Base-by-base conservation (phyloP, 2,797 vertebrate species). In the Poeciliopsis paucimaculata region DNA sequence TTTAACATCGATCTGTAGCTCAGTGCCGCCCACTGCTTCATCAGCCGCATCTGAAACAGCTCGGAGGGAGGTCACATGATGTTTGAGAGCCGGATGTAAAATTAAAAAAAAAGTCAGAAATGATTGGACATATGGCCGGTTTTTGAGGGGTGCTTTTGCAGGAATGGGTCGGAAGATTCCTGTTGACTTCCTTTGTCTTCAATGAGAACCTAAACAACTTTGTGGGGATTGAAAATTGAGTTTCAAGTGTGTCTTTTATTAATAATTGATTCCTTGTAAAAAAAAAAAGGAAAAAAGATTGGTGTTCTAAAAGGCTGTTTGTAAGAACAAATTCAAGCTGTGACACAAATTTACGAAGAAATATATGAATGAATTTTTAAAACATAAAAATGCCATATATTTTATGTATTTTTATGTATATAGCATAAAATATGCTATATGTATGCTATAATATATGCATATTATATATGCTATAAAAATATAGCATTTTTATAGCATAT, bases 1-100 rank as follows among this genome's bases (percentile, higher is more conserved):
- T 66, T 2, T 66, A 76, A 64, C 81, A 81, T 77, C 16, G 51
- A 86, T 80, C 87, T 51, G 77, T 0, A 68, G 76, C 34, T 75
- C 51, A 8, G 82, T 31, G 43, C 80, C 57, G 75, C 80, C 83
- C 82, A 53, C 76, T 1, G 73, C 73, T 78, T 57, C 78, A 31
- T 78, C 73, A 26, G 68, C 70, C 5, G 76, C 84, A 1, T 8
- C 70, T 1, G 0, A 79, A 55, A n/a, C 60, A 2, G 11, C 73
- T 20, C 45, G 6, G 74, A 60, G 53, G 45, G 45, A 75, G 83
- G 74, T 66, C 77, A 73, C 66, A 8, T 75, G 82, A 47, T 15
- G 34, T 20, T 0, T 5, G 6, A 72, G 64, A 47, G 60, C 51
- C 75, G 46, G n/a, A 81, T 28, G 45, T n/a, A 39, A 47, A 6